Conservation (phyloP, 1,140 invertebrate species). For the Bombus superbus region DNA sequence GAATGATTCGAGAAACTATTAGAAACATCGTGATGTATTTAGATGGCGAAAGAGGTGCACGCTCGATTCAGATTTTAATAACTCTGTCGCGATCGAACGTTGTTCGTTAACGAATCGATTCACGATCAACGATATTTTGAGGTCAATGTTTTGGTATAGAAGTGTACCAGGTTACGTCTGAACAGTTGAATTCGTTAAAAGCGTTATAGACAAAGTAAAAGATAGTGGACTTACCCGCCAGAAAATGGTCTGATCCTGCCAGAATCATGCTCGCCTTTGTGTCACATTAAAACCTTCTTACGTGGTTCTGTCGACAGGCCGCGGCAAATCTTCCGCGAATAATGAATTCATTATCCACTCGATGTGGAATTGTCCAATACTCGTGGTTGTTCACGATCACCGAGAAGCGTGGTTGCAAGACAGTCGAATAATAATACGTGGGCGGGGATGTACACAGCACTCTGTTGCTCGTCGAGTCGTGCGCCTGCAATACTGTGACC, state of each 20-base stretch:
- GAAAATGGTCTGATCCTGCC: constrained; percentile 82
- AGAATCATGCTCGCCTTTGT: constrained; percentile 80
- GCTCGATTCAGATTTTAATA: not conserved
- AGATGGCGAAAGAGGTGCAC: not conserved
- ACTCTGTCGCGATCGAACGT: not conserved
- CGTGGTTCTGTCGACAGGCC: constrained; percentile 59
- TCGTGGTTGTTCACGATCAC: constrained; percentile 31
- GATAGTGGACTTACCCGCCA: constrained; percentile 82
- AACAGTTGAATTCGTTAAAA: not conserved
- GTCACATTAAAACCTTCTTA: constrained; percentile 64
- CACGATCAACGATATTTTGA: not conserved
- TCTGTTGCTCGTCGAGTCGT: constrained; percentile 79
- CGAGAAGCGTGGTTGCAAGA: constrained; percentile 75
- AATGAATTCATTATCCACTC: constrained; percentile 70
- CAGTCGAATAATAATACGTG: constrained; percentile 79
- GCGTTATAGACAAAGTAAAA: not conserved
- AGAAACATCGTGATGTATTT: not conserved
- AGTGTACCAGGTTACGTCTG: not conserved
- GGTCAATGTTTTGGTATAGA: not conserved
- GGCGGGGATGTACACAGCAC: constrained; percentile 79
- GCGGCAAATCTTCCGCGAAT: constrained; percentile 16
- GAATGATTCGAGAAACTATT: not conserved
- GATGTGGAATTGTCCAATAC: not conserved
- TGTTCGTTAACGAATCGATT: not conserved
- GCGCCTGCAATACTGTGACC: constrained; percentile 74